Conservation (phyloP, 2,113 vertebrate species). For the Tonatia bakeri region DNA sequence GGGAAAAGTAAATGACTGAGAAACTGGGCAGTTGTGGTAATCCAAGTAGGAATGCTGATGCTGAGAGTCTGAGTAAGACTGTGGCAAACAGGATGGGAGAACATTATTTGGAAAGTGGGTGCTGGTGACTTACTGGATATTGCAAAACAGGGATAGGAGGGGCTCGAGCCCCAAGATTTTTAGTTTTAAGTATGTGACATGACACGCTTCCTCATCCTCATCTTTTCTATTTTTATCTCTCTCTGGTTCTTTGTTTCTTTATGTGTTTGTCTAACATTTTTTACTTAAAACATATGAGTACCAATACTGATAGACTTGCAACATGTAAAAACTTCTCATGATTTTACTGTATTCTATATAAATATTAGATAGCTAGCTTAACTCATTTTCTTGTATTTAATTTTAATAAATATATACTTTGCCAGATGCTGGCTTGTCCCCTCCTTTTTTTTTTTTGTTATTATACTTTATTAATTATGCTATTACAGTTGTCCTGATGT, state of each 20-base stretch:
- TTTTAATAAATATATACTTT: slow-evolving; percentile 6
- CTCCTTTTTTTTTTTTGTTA: not conserved
- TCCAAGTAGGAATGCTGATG: not conserved
- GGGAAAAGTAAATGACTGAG: not conserved
- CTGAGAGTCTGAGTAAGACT: not conserved
- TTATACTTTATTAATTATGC: too few relatives aligned
- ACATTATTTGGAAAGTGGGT: not conserved
- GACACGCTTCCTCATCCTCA: not conserved
- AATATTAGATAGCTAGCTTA: not conserved
- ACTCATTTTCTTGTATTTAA: not conserved
- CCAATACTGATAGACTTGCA: not conserved
- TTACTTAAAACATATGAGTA: too few relatives aligned
- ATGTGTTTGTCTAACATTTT: not conserved
- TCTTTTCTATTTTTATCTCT: not conserved
- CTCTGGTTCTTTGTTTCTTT: not conserved
- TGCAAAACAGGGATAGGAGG: not conserved
- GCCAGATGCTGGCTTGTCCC: not conserved
- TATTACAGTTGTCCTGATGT: too few relatives aligned
- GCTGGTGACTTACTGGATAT: not conserved
- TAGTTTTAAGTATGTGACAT: not conserved
- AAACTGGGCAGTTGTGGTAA: not conserved
- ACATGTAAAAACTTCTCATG: not conserved
- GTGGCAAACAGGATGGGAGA: not conserved
- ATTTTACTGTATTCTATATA: not conserved
- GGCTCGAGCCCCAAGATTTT: not conserved